Evolutionary conservation across 1,140 invertebrate genomes (phyloP).

Genomic region (Cyclargus thomasi): DNA sequence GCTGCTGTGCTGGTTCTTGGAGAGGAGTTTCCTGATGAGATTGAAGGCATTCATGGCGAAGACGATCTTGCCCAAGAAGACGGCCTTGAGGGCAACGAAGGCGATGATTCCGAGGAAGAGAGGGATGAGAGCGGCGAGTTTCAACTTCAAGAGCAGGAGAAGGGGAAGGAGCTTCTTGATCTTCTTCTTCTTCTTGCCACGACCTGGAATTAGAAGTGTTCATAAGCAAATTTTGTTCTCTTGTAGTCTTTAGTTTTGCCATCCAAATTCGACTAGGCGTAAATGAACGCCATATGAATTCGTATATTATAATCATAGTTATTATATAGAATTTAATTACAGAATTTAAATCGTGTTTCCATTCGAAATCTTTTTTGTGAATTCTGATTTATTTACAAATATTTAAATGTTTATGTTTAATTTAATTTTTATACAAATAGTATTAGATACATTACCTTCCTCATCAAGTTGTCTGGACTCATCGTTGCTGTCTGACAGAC

Average conservation of each 20-base stretch:
- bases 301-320: too few species aligned
- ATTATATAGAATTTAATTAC: too few species aligned
- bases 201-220: conserved; percentile 66
- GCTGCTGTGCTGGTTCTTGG: conserved; percentile 49
- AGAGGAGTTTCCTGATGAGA: conserved; percentile 81
- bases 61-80: conserved; percentile 87
- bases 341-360: too few species aligned
- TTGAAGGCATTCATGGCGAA: conserved; percentile 83
- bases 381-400: too few species aligned
- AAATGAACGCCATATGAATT: too few species aligned
- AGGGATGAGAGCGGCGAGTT: conserved; percentile 85
- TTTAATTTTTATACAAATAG: neutral
- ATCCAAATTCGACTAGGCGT: too few species aligned
- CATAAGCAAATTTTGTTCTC: neutral
- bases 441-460: conserved; percentile 46
- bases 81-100: conserved; percentile 86
- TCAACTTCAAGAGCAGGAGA: conserved; percentile 85
- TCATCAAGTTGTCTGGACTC: conserved; percentile 59
- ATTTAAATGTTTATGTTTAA: neutral
- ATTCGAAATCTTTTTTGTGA: neutral
- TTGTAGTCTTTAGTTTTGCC: neutral
- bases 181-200: conserved; percentile 82
- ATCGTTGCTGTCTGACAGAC: conserved; percentile 48
- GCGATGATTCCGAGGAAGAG: conserved; percentile 85
- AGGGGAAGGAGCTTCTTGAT: conserved; percentile 84